phyloP scores from a whole-genome alignment of 2,797 vertebrate species.

The Poliocrania exsul region DNA sequence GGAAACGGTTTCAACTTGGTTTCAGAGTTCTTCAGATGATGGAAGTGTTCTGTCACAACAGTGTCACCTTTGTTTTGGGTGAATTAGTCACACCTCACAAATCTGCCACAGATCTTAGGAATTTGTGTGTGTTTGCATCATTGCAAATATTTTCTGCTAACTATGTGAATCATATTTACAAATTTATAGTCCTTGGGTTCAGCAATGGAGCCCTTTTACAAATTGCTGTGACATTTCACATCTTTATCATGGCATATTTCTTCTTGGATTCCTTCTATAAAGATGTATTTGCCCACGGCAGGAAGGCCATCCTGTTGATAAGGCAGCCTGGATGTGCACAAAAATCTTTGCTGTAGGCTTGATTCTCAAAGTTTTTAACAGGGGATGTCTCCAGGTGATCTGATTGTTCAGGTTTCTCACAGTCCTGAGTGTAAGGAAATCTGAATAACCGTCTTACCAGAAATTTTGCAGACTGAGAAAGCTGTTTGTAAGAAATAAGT shows the following conservation, averaged over 20 bases:
- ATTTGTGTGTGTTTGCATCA: not conserved
- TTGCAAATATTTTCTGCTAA: not conserved
- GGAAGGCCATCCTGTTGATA: not conserved
- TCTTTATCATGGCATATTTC: not conserved
- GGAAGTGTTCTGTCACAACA: not conserved
- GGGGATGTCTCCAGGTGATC: not conserved
- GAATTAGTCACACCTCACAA: not conserved
- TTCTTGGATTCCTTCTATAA: not conserved
- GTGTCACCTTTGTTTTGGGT: not conserved
- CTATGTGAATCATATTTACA: not conserved
- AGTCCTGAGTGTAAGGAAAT: not conserved
- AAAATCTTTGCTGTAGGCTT: not conserved
- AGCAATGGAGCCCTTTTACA: not conserved
- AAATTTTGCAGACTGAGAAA: not conserved
- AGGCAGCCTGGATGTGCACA: not conserved
- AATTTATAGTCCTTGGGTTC: not conserved
- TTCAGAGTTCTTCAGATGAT: not conserved
- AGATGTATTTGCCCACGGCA: not conserved
- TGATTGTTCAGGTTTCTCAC: not conserved
- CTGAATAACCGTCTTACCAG: not conserved
- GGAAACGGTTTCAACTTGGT: not conserved
- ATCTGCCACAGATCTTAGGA: not conserved
- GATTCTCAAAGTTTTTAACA: not conserved
- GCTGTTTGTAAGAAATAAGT: not conserved
- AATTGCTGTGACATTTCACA: not conserved